A percentile compares a stretch with the other conserved stretches of the same genome.
phyloP scores from a whole-genome alignment of 2,888 invertebrate genomes.

The Apamea epomidion region DNA sequence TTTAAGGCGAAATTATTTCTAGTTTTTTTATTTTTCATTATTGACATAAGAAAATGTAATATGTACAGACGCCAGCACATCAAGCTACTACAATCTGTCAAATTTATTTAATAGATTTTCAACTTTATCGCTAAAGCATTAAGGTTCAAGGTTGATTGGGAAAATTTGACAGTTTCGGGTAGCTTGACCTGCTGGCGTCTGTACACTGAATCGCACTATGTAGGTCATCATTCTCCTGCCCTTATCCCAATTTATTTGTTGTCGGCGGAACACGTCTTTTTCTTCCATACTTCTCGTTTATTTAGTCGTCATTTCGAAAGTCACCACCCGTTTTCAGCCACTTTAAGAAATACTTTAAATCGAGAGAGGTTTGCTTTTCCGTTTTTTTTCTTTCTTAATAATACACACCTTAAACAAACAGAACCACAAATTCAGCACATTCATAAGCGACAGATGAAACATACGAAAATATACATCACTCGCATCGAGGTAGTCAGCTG shows the following conservation, averaged over 20 bases:
- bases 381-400: not conserved
- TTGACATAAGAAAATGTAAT: not conserved
- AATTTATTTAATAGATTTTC: too few relatives aligned
- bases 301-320: not conserved
- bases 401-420: not conserved
- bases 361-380: not conserved
- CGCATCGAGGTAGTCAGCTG: slow-evolving; percentile 81
- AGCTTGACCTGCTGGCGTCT: too few relatives aligned
- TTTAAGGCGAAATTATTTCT: not conserved
- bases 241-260: not conserved
- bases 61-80: too few relatives aligned
- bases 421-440: slow-evolving; percentile 49
- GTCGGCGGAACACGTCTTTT: not conserved
- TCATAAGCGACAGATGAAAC: slow-evolving; percentile 65
- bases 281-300: not conserved
- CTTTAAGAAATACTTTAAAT: not conserved
- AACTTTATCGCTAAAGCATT: too few relatives aligned
- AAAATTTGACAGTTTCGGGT: too few relatives aligned
- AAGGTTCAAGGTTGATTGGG: too few relatives aligned
- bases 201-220: not conserved
- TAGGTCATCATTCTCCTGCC: not conserved
- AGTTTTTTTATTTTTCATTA: not conserved
- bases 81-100: too few relatives aligned
- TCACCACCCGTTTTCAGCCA: not conserved
- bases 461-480: slow-evolving; percentile 65